Conservation (phyloP, 2,888 invertebrate genomes). For the Acanthosepion pharaonis region DNA sequence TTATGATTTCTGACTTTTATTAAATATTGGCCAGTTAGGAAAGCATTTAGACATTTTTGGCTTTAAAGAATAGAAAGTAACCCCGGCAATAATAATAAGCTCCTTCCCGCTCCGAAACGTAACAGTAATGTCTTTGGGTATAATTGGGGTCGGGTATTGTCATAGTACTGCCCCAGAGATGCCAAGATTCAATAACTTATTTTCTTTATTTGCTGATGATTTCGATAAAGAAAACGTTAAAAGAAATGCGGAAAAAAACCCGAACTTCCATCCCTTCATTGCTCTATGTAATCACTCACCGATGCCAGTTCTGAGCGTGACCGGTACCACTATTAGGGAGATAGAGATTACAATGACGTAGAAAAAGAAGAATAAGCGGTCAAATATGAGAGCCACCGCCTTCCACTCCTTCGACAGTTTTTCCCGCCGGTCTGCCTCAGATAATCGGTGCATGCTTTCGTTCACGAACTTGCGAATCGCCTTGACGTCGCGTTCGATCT, state of each 20-base stretch:
- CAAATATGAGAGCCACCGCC: slow-evolving; percentile 71
- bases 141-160: background rate
- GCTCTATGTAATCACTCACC: background rate
- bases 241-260: background rate
- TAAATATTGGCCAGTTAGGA: background rate
- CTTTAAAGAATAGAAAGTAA: background rate
- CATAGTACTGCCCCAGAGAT: too few species aligned
- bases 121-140: background rate
- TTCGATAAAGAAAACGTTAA: background rate
- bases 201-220: background rate
- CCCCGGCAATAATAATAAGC: background rate
- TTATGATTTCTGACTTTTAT: background rate
- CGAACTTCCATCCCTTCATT: background rate
- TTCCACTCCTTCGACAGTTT: slow-evolving; percentile 72
- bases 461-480: slow-evolving; percentile 65
- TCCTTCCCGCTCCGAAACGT: background rate
- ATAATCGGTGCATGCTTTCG: slow-evolving; percentile 63
- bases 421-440: slow-evolving; percentile 69
- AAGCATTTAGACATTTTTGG: background rate
- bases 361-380: slow-evolving; percentile 72
- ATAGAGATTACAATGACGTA: slow-evolving; percentile 69
- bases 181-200: too few species aligned
- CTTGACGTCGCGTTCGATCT: slow-evolving; percentile 61
- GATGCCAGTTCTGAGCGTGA: background rate
- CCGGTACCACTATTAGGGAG: slow-evolving; percentile 65